Evolutionary conservation across 2,888 invertebrate genomes (phyloP).

Genomic region (Hirtodrosophila duncani): DNA sequence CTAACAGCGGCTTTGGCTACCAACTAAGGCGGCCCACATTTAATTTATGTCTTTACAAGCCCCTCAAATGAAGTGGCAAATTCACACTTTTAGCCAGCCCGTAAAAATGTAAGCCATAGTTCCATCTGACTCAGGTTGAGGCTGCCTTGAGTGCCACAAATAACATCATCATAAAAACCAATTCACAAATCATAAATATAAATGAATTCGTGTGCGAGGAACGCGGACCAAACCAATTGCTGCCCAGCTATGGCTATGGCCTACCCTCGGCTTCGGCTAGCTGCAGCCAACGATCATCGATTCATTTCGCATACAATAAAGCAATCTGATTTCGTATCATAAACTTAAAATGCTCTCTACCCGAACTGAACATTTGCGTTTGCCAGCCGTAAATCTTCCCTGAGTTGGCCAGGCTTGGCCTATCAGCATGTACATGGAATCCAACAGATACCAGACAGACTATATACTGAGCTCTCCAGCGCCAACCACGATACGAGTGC

Average conservation of each 20-base stretch:
- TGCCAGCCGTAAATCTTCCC: conserved; percentile 65
- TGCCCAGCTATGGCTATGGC: conserved; percentile 19
- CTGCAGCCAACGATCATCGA: conserved; percentile 40
- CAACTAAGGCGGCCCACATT: conserved; percentile 18
- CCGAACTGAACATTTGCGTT: conserved; percentile 41
- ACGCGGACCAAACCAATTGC: conserved; percentile 39
- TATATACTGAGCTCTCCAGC: not conserved
- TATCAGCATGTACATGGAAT: conserved; percentile 56
- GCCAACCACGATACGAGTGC: too few relatives aligned
- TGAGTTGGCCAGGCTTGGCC: conserved; percentile 26
- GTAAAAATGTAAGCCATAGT: conserved; percentile 72
- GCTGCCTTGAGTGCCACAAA: conserved; percentile 39
- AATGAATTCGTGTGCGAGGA: conserved; percentile 66
- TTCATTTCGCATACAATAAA: conserved; percentile 71
- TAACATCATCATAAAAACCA: conserved; percentile 74
- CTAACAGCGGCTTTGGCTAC: conserved; percentile 32
- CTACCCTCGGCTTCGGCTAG: conserved; percentile 3
- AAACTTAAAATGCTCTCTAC: conserved; percentile 62
- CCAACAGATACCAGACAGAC: conserved; percentile 28
- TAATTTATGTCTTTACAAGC: conserved; percentile 68
- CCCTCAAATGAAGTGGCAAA: conserved; percentile 74
- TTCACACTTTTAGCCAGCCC: conserved; percentile 67
- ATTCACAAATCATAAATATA: conserved; percentile 77
- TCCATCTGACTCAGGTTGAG: conserved; percentile 22
- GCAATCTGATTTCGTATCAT: conserved; percentile 70